Evolutionary conservation across 2,888 invertebrate genomes (phyloP), one percentile per base, ranked within the genome.

Genomic region (Junonia oenone): DNA sequence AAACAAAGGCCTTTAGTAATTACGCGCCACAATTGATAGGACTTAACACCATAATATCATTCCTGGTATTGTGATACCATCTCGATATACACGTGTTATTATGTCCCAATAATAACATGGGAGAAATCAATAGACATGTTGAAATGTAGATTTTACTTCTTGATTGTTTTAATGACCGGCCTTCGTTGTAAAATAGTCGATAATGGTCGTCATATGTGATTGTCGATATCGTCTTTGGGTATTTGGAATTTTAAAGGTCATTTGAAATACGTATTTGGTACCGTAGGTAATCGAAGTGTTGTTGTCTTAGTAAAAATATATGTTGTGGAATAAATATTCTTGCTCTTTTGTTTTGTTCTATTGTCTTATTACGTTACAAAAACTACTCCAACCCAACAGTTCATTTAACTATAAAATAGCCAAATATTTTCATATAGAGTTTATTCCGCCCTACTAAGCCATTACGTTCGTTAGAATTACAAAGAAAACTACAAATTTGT

Each of bases 1-100:
- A 6, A 55, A 63, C 64, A 65, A 67, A 60, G 59, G 51, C 43
- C 50, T 22, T 26, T 35, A 59, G 54, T 63, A 62, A 63, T 62
- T 62, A 62, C 58, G 45, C 51, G 54, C 31, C 45, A 56, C 61
- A 63, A 61, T 64, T 62, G 56, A 65, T 58, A 54, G 54, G 56
- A 51, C 53, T 58, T 59, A 52, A 52, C 61, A 57, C 58, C 51
- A 53, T 59, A 59, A 62, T 61, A 62, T 51, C 55, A 13, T 45
- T 29, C 19, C 29, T 35, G 49, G 38, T 53, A 50, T 53, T 47
- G 43, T 48, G 56, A 59, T 59, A 57, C 19, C 43, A 51, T 59
- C 53, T 52, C 14, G 15, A 46, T 50, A 22, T 45, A 55, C 15
- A 51, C 49, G 31, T 49, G 45, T 55, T 51, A 51, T 51, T 51